Evolutionary conservation across 1,140 invertebrate species (phyloP).

Genomic region (Plutomurus gul): DNA sequence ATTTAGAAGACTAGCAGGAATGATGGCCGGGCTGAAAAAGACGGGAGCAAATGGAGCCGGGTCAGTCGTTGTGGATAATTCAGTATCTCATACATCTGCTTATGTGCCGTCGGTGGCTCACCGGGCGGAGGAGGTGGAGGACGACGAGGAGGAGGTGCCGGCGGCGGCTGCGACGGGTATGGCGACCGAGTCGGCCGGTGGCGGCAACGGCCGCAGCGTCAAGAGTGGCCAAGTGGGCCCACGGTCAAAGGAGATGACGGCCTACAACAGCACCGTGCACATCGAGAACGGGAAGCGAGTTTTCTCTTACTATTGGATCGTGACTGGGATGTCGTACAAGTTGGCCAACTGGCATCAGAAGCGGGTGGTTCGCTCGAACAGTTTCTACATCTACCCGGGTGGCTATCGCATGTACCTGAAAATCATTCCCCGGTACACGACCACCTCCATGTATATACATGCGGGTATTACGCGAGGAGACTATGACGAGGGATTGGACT

Average conservation of each 20-base stretch:
- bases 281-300: conserved; percentile 56
- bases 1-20: conserved; percentile 12
- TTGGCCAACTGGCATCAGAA: conserved; percentile 58
- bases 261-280: conserved; percentile 57
- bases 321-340: conserved; percentile 57
- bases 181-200: neutral
- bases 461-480: conserved; percentile 59
- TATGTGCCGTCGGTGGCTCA: conserved; percentile 36
- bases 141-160: conserved; percentile 25
- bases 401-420: conserved; percentile 60
- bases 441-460: conserved; percentile 59
- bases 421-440: conserved; percentile 56
- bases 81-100: neutral
- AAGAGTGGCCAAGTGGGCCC: conserved; percentile 41
- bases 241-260: conserved; percentile 48
- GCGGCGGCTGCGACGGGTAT: neutral
- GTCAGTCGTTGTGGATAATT: conserved; percentile 33
- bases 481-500: conserved; percentile 57
- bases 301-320: conserved; percentile 61
- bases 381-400: conserved; percentile 58
- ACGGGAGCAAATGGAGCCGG: conserved; percentile 6
- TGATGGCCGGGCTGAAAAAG: conserved; percentile 16
- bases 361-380: conserved; percentile 57
- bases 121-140: conserved; percentile 36
- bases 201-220: neutral